Conservation (phyloP, 2,888 invertebrate species). For the Neria commutata region DNA sequence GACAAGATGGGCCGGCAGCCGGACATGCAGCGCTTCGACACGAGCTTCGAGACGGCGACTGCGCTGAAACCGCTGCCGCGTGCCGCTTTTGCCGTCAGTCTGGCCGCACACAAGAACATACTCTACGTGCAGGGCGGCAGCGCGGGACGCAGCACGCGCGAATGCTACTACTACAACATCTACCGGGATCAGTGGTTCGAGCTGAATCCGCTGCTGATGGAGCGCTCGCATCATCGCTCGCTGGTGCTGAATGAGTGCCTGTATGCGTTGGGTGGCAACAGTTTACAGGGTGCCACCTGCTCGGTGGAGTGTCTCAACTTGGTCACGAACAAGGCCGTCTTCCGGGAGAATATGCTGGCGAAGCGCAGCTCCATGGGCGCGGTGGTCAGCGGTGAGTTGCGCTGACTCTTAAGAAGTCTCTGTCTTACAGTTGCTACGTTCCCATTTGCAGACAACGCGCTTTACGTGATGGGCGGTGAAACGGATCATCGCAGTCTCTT, state of each 20-base stretch:
- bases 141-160: conserved; percentile 38
- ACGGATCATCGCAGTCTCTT: conserved; percentile 43
- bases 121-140: conserved; percentile 48
- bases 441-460: conserved; percentile 32
- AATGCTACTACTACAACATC: conserved; percentile 45
- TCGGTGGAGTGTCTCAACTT: conserved; percentile 45
- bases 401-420: background rate
- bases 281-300: conserved; percentile 36
- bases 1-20: conserved; percentile 49
- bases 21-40: conserved; percentile 39
- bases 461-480: conserved; percentile 52
- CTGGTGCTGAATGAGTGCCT: conserved; percentile 41
- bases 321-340: conserved; percentile 36
- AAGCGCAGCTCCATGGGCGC: conserved; percentile 49
- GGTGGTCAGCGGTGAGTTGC: conserved; percentile 36
- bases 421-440: background rate
- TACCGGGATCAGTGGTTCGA: conserved; percentile 46
- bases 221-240: conserved; percentile 49
- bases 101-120: conserved; percentile 41
- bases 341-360: conserved; percentile 42
- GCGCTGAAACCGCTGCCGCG: conserved; percentile 39
- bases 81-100: conserved; percentile 44
- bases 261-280: conserved; percentile 47
- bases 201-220: conserved; percentile 34
- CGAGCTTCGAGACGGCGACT: conserved; percentile 10